Evolutionary conservation across 2,113 vertebrate genomes (phyloP), one percentile per base, ranked within the genome.

Genomic region (Leucoraja erinaceus): DNA sequence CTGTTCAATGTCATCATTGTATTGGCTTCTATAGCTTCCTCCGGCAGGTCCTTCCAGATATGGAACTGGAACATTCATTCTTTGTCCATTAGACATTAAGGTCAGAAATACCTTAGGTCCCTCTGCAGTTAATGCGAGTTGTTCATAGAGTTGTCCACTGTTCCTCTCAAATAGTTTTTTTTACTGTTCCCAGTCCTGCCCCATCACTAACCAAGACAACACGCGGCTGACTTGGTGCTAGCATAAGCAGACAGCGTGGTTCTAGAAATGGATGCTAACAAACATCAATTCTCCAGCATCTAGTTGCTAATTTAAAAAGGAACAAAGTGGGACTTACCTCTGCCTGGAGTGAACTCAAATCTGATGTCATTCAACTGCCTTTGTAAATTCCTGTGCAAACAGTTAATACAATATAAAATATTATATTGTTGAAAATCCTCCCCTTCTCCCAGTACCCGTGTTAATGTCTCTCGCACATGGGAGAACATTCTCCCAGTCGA

Each of bases 331-430:
- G 11, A 91, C 88, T 91, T 91, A 91, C 88, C 88, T n/a, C 66
- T 91, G 20, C 88, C 88, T 72, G 88, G 88, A 72, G 88, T 91
- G 88, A 91, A 91, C 31, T 91, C 88, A 91, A 91, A 91, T 91
- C 88, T 68, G 66, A 91, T 91, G 38, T 91, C 88, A 10, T 91
- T 91, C 33, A 91, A 72, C 66, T 91, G 63, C 33, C 88, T 91
- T 72, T 66, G 88, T 72, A 91, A 91, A 72, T 91, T 91, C 66
- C 88, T 91, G 88, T 68, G 63, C 38, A 72, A 72, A 91, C 33
- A 91, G 88, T 91, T 25, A 54, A 91, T 25, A 25, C 66, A 72
- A 7, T 12, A 38, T 63, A 11, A 6, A n/a, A 88, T n/a, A 83
- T 86, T 28, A 11, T 59, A 84, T 22, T 61, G n/a, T 5, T 18